phyloP scores from a whole-genome alignment of 2,888 invertebrate species.

The Cremastobaeus sp. region DNA sequence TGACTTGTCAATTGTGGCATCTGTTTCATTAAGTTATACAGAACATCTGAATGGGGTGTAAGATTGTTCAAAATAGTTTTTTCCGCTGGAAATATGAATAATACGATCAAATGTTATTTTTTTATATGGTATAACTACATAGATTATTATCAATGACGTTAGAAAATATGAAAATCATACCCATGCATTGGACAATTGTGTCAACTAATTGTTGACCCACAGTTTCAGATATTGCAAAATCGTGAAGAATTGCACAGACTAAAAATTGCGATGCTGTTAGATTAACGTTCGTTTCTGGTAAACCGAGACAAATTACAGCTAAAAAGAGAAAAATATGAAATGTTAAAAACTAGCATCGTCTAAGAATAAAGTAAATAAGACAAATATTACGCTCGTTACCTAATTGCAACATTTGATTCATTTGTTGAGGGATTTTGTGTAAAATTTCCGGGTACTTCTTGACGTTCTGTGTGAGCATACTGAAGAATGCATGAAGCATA shows the following conservation, averaged over 20 bases:
- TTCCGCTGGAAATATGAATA: slow-evolving; percentile 78
- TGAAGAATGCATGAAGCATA: slow-evolving; percentile 85
- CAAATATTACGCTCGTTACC: too few relatives aligned
- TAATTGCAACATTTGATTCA: slow-evolving; percentile 77
- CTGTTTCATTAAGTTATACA: slow-evolving; percentile 84
- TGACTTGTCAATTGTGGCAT: slow-evolving; percentile 82
- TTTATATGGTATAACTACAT: background rate
- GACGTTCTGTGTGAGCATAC: slow-evolving; percentile 82
- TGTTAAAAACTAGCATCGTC: too few relatives aligned
- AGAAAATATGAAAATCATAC: too few relatives aligned
- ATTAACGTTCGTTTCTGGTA: slow-evolving; percentile 82
- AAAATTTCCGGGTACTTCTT: slow-evolving; percentile 81
- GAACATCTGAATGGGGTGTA: slow-evolving; percentile 83
- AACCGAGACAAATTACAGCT: slow-evolving; percentile 81
- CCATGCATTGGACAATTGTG: slow-evolving; percentile 81
- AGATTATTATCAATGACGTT: too few relatives aligned
- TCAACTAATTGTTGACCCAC: slow-evolving; percentile 82
- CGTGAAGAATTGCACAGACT: slow-evolving; percentile 80
- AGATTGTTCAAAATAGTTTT: slow-evolving; percentile 81
- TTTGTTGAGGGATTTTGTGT: slow-evolving; percentile 75
- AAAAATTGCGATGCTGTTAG: slow-evolving; percentile 82
- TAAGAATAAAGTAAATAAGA: too few relatives aligned
- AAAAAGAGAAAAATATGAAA: slow-evolving; percentile 62
- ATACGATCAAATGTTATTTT: background rate
- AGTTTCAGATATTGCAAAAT: slow-evolving; percentile 78